Percentiles rank a stretch among this genome's conserved stretches.
These are phyloP conservation scores for Physocephala rufipes DNA, from an alignment of 2,888 invertebrate species.

Conservation along the genomic window DNA sequence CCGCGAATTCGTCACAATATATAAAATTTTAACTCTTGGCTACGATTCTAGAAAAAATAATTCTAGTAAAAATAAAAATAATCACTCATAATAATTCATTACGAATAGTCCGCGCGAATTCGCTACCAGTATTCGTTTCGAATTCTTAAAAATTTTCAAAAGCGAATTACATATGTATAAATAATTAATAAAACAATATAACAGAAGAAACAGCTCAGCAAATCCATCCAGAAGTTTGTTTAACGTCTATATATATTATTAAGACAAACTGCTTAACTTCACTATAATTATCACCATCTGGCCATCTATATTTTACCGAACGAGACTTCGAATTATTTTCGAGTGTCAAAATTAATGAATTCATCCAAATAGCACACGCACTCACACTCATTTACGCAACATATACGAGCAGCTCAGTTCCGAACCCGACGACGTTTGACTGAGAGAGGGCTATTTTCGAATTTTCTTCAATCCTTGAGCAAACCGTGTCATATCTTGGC, in stretches of 20 bases:
- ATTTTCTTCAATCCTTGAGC: conserved; percentile 57
- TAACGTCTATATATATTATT: neutral
- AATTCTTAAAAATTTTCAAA: too few species aligned
- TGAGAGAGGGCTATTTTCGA: conserved; percentile 39
- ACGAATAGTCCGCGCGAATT: too few species aligned
- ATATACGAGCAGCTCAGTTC: conserved; percentile 5
- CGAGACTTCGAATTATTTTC: neutral
- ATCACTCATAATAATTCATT: too few species aligned
- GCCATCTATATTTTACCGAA: neutral
- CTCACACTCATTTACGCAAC: neutral
- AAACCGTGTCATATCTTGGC: conserved; percentile 61
- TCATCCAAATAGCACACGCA: conserved; percentile 12
- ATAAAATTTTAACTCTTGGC: too few species aligned
- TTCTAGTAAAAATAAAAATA: too few species aligned
- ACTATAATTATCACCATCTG: neutral
- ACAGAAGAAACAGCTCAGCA: neutral
- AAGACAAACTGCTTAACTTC: neutral
- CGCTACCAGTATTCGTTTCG: too few species aligned
- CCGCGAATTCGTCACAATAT: too few species aligned
- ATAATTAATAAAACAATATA: too few species aligned
- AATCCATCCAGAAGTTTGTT: neutral
- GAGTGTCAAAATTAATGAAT: conserved; percentile 2
- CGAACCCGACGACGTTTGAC: conserved; percentile 5
- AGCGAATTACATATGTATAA: too few species aligned
- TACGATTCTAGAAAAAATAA: too few species aligned